Evolutionary conservation across 1,140 invertebrate genomes (phyloP), one percentile per base, ranked within the genome.

Genomic region (Camponotus floridanus): DNA sequence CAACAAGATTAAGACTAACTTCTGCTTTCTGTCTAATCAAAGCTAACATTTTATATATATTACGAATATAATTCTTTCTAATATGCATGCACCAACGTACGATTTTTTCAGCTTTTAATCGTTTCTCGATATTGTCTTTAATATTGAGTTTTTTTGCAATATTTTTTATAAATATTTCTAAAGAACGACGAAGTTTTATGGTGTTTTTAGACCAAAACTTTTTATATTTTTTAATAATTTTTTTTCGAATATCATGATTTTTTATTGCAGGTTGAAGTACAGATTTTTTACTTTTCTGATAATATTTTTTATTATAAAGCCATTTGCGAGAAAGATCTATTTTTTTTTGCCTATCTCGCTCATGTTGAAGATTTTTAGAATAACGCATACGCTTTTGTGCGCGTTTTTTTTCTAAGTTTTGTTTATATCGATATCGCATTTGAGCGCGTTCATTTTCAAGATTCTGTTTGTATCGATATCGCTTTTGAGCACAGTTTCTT

Each of bases 291-390:
- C 8, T 65, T 65, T n/a, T 39, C 15, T 36, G 1, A 9, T 39
- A 65, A 65, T 65, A 65, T 65, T 31, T 26, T 15, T 65, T 65
- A 9, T 65, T 65, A 39, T 65, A 65, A 33, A 33, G 8, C 33
- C 64, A 65, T 11, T 67, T 67, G 15, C 36, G 18, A 67, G 18
- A 6, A 21, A 7, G 8, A 42, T 42, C 5, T n/a, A 9, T n/a
- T n/a, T 65, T 0, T 13, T n/a, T 67, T n/a, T 42, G 18, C 42
- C 36, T 42, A 0, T 67, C 8, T 21, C 8, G 64, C 13, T 67
- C 33, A 2, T 1, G 36, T 2, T 67, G 36, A 9, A 18, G n/a
- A 42, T 67, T 21, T 67, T 4, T 42, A 3, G 2, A 21, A 31
- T 70, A 48, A 42, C 11, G 7, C 13, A 7, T 8, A 7, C 39